Evolutionary conservation across 2,888 invertebrate genomes (phyloP), one percentile per base, ranked within the genome.

Genomic region (Pterobdella sp.): DNA sequence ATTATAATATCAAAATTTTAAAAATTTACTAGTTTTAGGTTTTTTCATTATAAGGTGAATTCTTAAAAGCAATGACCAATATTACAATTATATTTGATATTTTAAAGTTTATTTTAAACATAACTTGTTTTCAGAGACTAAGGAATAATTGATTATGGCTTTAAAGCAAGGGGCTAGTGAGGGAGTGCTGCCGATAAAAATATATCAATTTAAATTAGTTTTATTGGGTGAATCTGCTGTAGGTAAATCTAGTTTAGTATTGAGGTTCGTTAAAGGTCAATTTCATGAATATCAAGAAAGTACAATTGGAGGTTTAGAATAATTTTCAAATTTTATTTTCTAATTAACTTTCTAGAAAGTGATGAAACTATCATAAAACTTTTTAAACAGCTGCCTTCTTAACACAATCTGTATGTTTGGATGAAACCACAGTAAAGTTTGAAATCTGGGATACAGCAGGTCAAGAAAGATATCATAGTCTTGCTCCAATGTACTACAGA

Each of bases 221-320:
- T 88, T 98, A 79, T 88, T 99, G 79, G 98, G 98, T 71, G 98
- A 98, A 88, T 96, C 96, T 77, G 97, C 98, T 73, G 98, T 98
- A 79, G 98, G 98, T 79, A 98, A 99, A 87, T 98, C 97, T 74
- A 97, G 96, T 86, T 88, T 98, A 84, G 98, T 98, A 79, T 88
- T 99, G 82, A 90, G 98, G 84, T 98, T 98, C 87, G 98, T 98
- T 80, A 99, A 99, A 87, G 98, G 98, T 79, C 98, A 99, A 87
- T 99, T 99, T 87, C 98, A 99, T 86, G 98, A 99, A 87, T 99
- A 95, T 85, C 98, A 98, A 87, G 98, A 99, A 87, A 97, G 97
- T 87, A 99, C 98, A 83, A 99, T 87, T 77, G 87, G 87, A 78
- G 84, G 77, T 78, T 4, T 2, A n/a, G n/a, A 52, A 14, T 22